Percentiles rank a stretch among this genome's conserved stretches.
These are phyloP conservation scores for Diabrotica balteata DNA, from an alignment of 2,888 invertebrate species.

Conservation along the genomic window DNA sequence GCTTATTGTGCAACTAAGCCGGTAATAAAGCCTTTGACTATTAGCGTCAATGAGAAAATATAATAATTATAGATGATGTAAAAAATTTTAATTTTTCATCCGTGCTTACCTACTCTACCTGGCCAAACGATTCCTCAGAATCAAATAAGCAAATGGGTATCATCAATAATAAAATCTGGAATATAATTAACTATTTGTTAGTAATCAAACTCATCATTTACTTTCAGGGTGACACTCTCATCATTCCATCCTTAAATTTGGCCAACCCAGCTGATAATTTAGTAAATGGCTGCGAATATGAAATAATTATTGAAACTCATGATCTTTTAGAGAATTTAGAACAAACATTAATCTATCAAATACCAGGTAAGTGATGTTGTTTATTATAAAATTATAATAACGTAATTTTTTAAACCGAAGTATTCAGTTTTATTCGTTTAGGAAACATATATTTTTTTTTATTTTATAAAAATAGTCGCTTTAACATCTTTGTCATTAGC, in stretches of 20 bases:
- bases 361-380: slow-evolving; percentile 37
- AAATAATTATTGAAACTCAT: slow-evolving; percentile 33
- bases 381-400: neutral
- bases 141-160: no score
- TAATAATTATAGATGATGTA: no score
- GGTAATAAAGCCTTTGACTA: no score
- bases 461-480: no score
- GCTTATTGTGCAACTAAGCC: no score
- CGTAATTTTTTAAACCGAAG: neutral
- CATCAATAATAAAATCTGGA: no score
- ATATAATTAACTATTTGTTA: no score
- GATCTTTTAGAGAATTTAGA: slow-evolving; percentile 12
- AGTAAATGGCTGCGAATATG: slow-evolving; percentile 40
- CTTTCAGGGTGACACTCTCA: slow-evolving; percentile 39
- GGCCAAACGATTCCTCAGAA: no score
- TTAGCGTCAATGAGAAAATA: no score
- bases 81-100: no score
- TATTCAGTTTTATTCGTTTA: slow-evolving; percentile 33
- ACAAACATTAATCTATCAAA: slow-evolving; percentile 36
- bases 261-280: slow-evolving; percentile 41
- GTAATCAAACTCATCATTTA: neutral
- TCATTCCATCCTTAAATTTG: slow-evolving; percentile 42
- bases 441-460: slow-evolving; percentile 31
- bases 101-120: no score
- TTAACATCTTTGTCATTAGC: no score